These are phyloP conservation scores for Hippocampus mohnikei DNA, from an alignment of 2,113 vertebrate genomes.

Conservation along the genomic window DNA sequence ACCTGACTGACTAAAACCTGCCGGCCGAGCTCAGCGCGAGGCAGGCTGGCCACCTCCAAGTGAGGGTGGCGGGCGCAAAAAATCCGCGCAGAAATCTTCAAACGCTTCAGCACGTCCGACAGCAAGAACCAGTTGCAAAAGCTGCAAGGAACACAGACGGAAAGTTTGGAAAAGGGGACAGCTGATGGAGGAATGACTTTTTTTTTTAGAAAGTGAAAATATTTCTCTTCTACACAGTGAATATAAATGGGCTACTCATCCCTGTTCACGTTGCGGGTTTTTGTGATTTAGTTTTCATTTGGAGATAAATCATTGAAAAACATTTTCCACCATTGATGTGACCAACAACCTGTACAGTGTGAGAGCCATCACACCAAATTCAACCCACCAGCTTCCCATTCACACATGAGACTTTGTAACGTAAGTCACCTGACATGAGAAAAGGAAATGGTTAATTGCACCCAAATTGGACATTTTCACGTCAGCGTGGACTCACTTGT, in stretches of 20 bases:
- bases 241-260: background rate
- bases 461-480: too few species aligned
- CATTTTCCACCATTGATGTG: too few species aligned
- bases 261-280: background rate
- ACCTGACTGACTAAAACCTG: slow-evolving; percentile 91
- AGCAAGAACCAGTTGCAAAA: slow-evolving; percentile 98
- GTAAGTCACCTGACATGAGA: too few species aligned
- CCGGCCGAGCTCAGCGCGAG: slow-evolving; percentile 79
- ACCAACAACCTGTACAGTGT: too few species aligned
- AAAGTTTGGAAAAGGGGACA: background rate
- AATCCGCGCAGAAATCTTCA: slow-evolving; percentile 92
- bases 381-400: too few species aligned
- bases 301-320: too few species aligned
- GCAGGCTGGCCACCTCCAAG: slow-evolving; percentile 85
- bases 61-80: slow-evolving; percentile 93
- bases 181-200: background rate
- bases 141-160: slow-evolving; percentile 56
- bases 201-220: background rate
- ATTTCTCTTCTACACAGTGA: background rate
- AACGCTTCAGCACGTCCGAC: slow-evolving; percentile 85
- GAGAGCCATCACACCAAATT: too few species aligned
- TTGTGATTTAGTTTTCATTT: background rate
- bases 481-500: too few species aligned
- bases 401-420: too few species aligned
- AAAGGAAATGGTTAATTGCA: too few species aligned